These are phyloP conservation scores for Nettapus auritus DNA, from an alignment of 2,113 vertebrate genomes.

Conservation along the genomic window DNA sequence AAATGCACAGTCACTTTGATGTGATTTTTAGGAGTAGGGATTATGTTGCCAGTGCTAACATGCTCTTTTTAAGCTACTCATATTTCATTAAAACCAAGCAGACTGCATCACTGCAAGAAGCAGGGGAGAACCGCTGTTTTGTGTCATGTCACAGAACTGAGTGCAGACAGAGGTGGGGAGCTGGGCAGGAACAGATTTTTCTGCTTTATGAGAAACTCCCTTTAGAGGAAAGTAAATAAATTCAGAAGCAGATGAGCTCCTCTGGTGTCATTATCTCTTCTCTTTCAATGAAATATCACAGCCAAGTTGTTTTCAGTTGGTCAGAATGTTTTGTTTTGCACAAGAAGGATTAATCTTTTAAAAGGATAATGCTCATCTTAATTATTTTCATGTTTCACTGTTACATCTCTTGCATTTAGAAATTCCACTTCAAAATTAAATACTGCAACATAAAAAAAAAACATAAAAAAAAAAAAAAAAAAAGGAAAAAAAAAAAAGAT, in stretches of 20 bases:
- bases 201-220: neutral
- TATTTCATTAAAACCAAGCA: slow-evolving; percentile 5
- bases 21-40: neutral
- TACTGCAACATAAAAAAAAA: too few species aligned
- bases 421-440: neutral
- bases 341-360: neutral
- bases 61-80: neutral
- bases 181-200: neutral
- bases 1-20: neutral
- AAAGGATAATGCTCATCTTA: neutral
- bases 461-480: too few species aligned
- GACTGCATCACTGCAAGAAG: neutral
- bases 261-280: neutral
- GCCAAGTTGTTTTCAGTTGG: neutral
- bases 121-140: neutral
- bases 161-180: neutral
- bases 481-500: too few species aligned
- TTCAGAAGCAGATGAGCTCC: neutral
- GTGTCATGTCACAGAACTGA: neutral
- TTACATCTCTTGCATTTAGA: neutral
- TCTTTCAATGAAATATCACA: neutral
- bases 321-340: neutral
- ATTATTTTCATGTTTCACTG: neutral
- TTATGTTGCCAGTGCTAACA: neutral
- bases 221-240: neutral